A percentile compares a stretch with the other conserved stretches of the same genome.
Conservation (phyloP, 2,797 vertebrate genomes). For the Crenichthys baileyi region DNA sequence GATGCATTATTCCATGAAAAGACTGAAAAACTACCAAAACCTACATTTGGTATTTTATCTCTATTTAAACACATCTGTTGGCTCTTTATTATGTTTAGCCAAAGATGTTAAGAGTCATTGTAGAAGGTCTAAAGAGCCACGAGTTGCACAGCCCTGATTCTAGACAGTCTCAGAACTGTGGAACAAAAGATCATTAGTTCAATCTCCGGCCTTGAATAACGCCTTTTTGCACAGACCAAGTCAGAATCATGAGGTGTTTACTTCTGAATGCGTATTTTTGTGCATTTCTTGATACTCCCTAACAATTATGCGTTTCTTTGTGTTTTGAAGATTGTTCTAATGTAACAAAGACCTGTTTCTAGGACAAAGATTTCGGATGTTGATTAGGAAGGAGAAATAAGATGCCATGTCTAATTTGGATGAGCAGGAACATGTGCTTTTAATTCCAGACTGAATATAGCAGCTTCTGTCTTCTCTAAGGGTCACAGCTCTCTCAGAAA, state of each 20-base stretch:
- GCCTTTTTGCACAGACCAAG: no score
- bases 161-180: no score
- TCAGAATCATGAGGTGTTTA: neutral
- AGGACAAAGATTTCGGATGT: neutral
- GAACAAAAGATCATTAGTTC: no score
- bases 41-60: no score
- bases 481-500: conserved; percentile 12
- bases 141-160: no score
- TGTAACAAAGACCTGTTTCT: neutral
- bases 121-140: no score
- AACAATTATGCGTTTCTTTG: neutral
- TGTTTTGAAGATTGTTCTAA: neutral
- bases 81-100: no score
- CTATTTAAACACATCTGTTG: no score
- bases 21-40: no score
- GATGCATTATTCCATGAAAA: no score
- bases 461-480: conserved; percentile 9
- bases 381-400: neutral
- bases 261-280: neutral
- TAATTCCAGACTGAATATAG: conserved; percentile 43
- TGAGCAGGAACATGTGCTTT: conserved; percentile 46
- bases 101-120: no score
- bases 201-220: no score
- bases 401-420: conserved; percentile 38
- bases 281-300: neutral